Base-by-base conservation (phyloP, 2,888 invertebrate species). In the Drosophila prostipennis region DNA sequence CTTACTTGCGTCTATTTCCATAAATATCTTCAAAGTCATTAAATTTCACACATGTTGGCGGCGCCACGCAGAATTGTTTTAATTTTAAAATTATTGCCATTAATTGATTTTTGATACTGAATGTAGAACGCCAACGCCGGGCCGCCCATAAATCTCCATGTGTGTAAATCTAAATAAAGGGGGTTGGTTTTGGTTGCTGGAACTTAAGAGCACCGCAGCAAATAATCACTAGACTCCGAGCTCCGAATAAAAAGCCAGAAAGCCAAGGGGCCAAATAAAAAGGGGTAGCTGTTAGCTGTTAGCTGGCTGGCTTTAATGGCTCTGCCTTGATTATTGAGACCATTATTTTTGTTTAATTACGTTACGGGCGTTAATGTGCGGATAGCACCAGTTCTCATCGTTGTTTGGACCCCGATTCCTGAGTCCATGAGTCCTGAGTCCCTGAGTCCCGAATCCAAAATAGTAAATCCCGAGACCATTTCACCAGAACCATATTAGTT, bases 41-140 rank as follows among this genome's bases (percentile, higher is more conserved):
- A 89, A 88, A 83, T 89, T 88, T 88, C 84, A 86, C 88, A 89
- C 89, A 89, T 88, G 90, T 77, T 81, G 80, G 78, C 76, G 76
- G 74, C 74, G 46, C 34, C 72, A 61, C 72, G 68, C 75, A 73
- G 83, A 82, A 86, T 87, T 76, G 80, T 83, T 89, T 87, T 86
- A 83, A 89, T 89, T 89, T 89, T 85, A 82, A 89, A 89, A 89
- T 89, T 89, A 89, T 89, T 89, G 84, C 78, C 89, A 89, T 89
- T 89, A 89, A 89, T 89, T 89, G 89, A 89, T 89, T 89, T 89
- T 89, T 89, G 89, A 89, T 89, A 85, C 78, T 73, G 71, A 34
- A 49, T 39, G 14, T 23, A 56, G 32, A 23, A 5, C 32, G 51
- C 43, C 3, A 23, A 3, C 32, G 51, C 23, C 13, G 2, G 1